A percentile compares a stretch with the other conserved stretches of the same genome.
Conservation (phyloP, 2,888 invertebrate species). For the Leptogaster cylindrica region DNA sequence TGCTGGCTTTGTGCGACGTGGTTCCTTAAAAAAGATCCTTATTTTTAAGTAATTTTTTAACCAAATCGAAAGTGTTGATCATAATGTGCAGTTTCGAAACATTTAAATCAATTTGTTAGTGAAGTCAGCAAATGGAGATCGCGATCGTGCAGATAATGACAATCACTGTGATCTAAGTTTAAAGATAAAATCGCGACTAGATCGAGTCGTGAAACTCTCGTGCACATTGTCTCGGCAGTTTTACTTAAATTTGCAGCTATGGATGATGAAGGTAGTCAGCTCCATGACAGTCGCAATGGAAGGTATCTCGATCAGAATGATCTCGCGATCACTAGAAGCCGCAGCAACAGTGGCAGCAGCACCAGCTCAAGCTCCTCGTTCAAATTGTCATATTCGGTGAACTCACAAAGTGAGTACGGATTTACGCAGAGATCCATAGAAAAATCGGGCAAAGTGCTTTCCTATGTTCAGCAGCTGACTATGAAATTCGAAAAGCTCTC, state of each 20-base stretch:
- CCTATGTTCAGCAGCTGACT: slow-evolving; percentile 40
- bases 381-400: slow-evolving; percentile 56
- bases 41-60: too few species aligned
- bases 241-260: background rate
- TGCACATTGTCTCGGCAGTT: slow-evolving; percentile 24
- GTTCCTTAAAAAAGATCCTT: too few species aligned
- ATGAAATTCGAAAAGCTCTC: slow-evolving; percentile 45
- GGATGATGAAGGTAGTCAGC: slow-evolving; percentile 10
- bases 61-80: too few species aligned
- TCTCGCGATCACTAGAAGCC: background rate
- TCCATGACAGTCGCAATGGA: slow-evolving; percentile 8
- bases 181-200: background rate
- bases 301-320: background rate
- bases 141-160: background rate
- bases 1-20: too few species aligned
- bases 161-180: background rate
- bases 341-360: slow-evolving; percentile 43
- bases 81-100: too few species aligned
- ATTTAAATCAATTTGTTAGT: too few species aligned
- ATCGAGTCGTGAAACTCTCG: slow-evolving; percentile 11
- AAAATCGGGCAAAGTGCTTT: slow-evolving; percentile 38
- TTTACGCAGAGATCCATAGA: slow-evolving; percentile 48
- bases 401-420: slow-evolving; percentile 57
- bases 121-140: too few species aligned
- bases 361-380: slow-evolving; percentile 51